phyloP scores from a whole-genome alignment of 2,888 invertebrate species.

The Drosophila peninsularis region DNA sequence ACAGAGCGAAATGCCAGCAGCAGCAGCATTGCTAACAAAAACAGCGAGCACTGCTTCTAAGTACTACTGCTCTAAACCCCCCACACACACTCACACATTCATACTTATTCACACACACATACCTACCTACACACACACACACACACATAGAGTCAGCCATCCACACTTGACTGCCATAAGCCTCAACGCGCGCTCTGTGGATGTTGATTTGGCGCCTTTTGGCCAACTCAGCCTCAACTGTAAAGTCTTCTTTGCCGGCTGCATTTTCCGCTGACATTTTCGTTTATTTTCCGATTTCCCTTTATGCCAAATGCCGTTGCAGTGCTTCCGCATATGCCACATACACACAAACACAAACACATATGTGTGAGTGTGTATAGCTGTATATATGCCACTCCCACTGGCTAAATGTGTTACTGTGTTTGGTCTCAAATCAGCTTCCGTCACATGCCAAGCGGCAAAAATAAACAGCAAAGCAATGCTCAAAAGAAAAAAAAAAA shows the following conservation, averaged over 20 bases:
- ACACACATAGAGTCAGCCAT: conserved; percentile 19
- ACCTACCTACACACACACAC: conserved; percentile 16
- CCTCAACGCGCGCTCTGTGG: conserved; percentile 65
- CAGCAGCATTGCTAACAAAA: conserved; percentile 37
- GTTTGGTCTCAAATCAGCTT: conserved; percentile 80
- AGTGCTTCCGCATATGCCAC: conserved; percentile 58
- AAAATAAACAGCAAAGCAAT: conserved; percentile 66
- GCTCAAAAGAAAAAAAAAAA: conserved; percentile 26
- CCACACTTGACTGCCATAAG: conserved; percentile 67
- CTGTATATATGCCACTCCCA: conserved; percentile 7
- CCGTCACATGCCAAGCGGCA: conserved; percentile 79
- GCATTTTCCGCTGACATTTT: conserved; percentile 77
- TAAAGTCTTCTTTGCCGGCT: conserved; percentile 30
- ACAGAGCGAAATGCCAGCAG: conserved; percentile 9
- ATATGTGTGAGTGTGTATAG: too few species aligned
- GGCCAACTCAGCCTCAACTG: conserved; percentile 40
- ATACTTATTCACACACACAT: conserved; percentile 16
- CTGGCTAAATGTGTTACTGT: conserved; percentile 75
- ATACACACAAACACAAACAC: background rate
- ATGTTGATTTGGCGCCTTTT: conserved; percentile 76
- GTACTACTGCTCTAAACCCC: conserved; percentile 17
- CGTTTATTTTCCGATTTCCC: conserved; percentile 79
- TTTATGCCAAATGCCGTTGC: conserved; percentile 66
- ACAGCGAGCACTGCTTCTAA: conserved; percentile 52
- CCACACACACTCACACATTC: conserved; percentile 16